Evolutionary conservation across 2,888 invertebrate species (phyloP).

Genomic region (Sinodicranocentrus sp.): DNA sequence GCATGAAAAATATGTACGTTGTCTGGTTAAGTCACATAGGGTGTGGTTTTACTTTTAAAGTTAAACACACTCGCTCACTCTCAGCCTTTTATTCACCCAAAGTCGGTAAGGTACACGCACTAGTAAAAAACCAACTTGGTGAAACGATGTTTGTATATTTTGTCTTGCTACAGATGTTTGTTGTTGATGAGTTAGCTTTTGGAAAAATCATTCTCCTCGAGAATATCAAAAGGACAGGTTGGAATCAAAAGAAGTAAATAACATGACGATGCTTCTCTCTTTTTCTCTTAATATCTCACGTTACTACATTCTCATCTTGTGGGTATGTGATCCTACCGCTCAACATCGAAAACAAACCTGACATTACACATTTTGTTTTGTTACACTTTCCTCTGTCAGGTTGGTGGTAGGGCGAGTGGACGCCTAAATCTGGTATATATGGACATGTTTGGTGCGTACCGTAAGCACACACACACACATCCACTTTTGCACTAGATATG

Average conservation of each 20-base stretch:
- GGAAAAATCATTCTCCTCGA: constrained; percentile 38
- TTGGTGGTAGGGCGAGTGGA: background rate
- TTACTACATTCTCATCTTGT: background rate
- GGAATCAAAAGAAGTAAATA: constrained; percentile 40
- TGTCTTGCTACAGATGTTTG: background rate
- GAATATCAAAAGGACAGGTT: constrained; percentile 46
- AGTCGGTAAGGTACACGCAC: background rate
- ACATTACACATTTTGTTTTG: constrained; percentile 25
- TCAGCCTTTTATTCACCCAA: background rate
- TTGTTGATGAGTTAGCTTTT: constrained; percentile 54
- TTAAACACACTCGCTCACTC: constrained; percentile 27
- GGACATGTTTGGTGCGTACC: constrained; percentile 21
- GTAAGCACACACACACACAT: background rate
- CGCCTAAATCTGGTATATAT: constrained; percentile 10
- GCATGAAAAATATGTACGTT: constrained; percentile 23
- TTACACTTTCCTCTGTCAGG: constrained; percentile 29
- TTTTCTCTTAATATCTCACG: constrained; percentile 4
- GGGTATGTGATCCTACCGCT: background rate
- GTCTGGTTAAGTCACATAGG: constrained; percentile 52
- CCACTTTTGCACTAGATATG: constrained; percentile 29
- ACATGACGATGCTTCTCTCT: background rate
- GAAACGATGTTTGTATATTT: background rate
- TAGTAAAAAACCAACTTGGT: too few relatives aligned
- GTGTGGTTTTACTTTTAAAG: constrained; percentile 56
- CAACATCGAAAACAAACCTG: constrained; percentile 22